A percentile compares a stretch with the other conserved stretches of the same genome.
Conservation (phyloP, 2,113 vertebrate species). For the Tachysurus vachellii region DNA sequence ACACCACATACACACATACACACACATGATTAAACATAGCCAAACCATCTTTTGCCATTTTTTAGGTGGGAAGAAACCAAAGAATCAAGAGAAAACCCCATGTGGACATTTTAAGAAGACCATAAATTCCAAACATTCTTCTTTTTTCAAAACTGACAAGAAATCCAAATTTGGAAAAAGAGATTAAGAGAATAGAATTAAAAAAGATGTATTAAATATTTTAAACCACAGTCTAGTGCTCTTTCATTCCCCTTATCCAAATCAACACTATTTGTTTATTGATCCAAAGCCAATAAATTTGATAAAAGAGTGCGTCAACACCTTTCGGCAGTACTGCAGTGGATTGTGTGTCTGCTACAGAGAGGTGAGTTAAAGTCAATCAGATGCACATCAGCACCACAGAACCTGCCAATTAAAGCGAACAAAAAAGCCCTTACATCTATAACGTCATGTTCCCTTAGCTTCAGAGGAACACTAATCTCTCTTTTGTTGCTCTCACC, state of each 20-base stretch:
- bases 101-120: not conserved
- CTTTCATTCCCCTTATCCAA: not conserved
- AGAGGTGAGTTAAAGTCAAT: slow-evolving; percentile 58
- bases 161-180: not conserved
- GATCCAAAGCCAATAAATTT: not conserved
- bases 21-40: not conserved
- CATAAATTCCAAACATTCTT: not conserved
- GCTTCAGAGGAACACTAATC: slow-evolving; percentile 59
- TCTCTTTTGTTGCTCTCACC: slow-evolving; percentile 61
- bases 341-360: not conserved
- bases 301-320: not conserved
- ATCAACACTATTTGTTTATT: not conserved
- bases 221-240: not conserved
- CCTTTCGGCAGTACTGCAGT: not conserved
- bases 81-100: not conserved
- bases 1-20: not conserved
- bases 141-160: not conserved
- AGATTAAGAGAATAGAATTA: not conserved
- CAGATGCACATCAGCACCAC: slow-evolving; percentile 53
- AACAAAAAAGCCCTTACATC: slow-evolving; percentile 47
- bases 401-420: slow-evolving; percentile 57
- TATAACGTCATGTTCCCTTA: not conserved
- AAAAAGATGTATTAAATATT: not conserved
- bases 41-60: not conserved
- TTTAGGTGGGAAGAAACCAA: not conserved